Evolutionary conservation across 2,797 vertebrate species (phyloP).

Genomic region (Megaceryle alcyon): DNA sequence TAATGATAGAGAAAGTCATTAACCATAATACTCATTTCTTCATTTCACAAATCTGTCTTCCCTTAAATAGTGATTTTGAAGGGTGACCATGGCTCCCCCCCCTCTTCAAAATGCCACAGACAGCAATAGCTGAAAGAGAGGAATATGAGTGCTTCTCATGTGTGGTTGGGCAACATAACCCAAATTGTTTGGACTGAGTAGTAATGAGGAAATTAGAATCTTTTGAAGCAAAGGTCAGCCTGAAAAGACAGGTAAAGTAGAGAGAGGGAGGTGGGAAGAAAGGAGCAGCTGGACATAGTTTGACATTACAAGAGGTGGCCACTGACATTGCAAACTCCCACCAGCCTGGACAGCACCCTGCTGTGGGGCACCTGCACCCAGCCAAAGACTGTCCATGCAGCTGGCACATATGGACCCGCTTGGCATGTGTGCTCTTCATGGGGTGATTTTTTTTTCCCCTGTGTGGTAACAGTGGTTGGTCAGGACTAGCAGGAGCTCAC

Average conservation of each 20-base stretch:
- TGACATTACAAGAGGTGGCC: not conserved
- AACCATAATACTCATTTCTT: not conserved
- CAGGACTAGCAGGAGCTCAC: no score
- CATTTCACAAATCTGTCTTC: not conserved
- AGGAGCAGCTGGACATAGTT: not conserved
- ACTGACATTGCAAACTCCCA: not conserved
- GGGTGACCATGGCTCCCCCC: not conserved
- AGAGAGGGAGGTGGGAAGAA: not conserved
- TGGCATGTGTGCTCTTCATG: rapidly evolving
- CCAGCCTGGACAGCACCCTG: not conserved
- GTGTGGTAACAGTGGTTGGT: no score
- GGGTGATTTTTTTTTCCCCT: not conserved
- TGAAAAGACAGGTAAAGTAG: not conserved
- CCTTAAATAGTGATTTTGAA: not conserved
- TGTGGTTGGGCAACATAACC: not conserved
- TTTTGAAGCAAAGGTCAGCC: not conserved
- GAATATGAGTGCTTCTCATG: not conserved
- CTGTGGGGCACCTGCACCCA: not conserved
- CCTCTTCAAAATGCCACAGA: not conserved
- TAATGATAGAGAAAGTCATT: not conserved
- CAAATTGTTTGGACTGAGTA: not conserved
- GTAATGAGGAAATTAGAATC: not conserved
- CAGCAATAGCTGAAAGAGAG: not conserved
- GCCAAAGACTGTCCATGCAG: not conserved
- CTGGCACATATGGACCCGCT: not conserved